Conservation (phyloP, 2,113 vertebrate species). For the Geococcyx californianus region DNA sequence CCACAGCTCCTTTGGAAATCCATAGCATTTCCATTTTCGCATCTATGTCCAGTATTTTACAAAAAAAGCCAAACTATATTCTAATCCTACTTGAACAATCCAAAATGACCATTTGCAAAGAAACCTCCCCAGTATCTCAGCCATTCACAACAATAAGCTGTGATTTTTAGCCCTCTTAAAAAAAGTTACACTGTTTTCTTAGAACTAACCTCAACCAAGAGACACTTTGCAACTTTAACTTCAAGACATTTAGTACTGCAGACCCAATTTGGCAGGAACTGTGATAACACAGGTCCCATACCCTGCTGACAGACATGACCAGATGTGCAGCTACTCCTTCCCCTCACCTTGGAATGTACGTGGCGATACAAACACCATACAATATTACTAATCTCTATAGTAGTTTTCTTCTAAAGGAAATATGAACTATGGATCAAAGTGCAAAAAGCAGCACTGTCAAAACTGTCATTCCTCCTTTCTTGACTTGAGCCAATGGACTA, state of each 20-base stretch:
- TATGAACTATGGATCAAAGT: neutral
- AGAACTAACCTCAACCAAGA: neutral
- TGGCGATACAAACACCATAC: rapidly evolving
- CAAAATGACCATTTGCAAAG: neutral
- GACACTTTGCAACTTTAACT: neutral
- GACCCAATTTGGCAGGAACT: neutral
- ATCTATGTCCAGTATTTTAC: neutral
- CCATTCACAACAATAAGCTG: neutral
- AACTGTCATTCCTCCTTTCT: neutral
- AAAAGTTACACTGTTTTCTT: neutral
- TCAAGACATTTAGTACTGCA: neutral
- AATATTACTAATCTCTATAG: neutral
- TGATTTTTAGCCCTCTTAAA: neutral
- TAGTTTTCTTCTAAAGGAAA: neutral
- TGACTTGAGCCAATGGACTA: neutral
- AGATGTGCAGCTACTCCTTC: neutral
- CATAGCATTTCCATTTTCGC: neutral
- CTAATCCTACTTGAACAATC: neutral
- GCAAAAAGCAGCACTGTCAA: neutral
- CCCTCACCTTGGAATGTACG: neutral
- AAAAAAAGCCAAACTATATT: neutral
- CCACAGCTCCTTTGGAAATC: neutral
- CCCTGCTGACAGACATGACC: neutral
- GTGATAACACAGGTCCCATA: neutral
- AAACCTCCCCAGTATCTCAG: neutral